Evolutionary conservation across 2,888 invertebrate species (phyloP).

Genomic region (Halictus quadricinctus): DNA sequence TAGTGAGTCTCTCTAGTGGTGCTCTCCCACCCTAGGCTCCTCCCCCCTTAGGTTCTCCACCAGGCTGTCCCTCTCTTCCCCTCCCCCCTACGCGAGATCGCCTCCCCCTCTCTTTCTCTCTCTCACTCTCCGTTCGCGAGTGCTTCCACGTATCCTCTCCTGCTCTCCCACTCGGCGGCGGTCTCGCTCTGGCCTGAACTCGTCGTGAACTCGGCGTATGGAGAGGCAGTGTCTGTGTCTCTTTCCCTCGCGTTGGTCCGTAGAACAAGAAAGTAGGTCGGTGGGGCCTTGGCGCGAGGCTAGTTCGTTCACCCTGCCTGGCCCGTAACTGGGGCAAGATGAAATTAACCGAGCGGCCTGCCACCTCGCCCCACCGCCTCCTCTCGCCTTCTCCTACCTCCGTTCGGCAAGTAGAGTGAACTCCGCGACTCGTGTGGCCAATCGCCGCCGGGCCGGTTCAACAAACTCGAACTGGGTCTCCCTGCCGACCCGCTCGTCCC

Average conservation of each 20-base stretch:
- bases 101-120: slow-evolving; percentile 18
- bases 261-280: slow-evolving; percentile 80
- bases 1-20: slow-evolving; percentile 65
- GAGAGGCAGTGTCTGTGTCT: slow-evolving; percentile 45
- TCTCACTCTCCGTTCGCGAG: slow-evolving; percentile 14
- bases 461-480: slow-evolving; percentile 81
- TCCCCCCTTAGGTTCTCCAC: slow-evolving; percentile 42
- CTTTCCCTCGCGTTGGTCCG: slow-evolving; percentile 64
- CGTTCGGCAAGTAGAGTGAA: slow-evolving; percentile 69
- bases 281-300: slow-evolving; percentile 83
- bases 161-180: slow-evolving; percentile 24
- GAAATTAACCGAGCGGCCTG: slow-evolving; percentile 84
- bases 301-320: slow-evolving; percentile 86
- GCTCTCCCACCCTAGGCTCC: slow-evolving; percentile 62
- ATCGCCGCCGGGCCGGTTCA: slow-evolving; percentile 80
- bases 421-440: slow-evolving; percentile 77
- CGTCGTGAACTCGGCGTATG: slow-evolving; percentile 48
- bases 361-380: slow-evolving; percentile 57
- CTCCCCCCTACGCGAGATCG: slow-evolving; percentile 52
- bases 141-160: slow-evolving; percentile 58
- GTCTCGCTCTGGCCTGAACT: slow-evolving; percentile 51
- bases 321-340: slow-evolving; percentile 86
- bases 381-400: slow-evolving; percentile 51
- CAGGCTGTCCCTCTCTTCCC: slow-evolving; percentile 19
- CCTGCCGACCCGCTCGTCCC: slow-evolving; percentile 59